A percentile compares a stretch with the other conserved stretches of the same genome.
Evolutionary conservation across 2,888 invertebrate genomes (phyloP).

Genomic region (Caenorhabditis sp.): DNA sequence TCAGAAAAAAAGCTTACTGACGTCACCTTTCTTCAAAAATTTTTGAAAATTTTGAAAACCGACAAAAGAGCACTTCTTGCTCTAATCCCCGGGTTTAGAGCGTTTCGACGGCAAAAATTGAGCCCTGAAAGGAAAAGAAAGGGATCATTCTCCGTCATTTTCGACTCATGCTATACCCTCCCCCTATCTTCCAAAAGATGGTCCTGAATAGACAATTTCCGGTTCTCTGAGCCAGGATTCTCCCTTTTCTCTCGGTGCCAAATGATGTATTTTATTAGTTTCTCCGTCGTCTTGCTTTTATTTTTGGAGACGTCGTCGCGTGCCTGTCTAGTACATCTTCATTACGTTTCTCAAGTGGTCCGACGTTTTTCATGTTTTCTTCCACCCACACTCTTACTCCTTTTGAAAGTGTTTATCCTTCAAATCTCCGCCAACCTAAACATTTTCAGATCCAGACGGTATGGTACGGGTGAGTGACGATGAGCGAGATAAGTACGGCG

Average conservation of each 20-base stretch:
- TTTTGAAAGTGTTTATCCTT: background rate
- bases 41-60: slow-evolving; percentile 4
- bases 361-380: background rate
- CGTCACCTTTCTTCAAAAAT: background rate
- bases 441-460: slow-evolving; percentile 20
- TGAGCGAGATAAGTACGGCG: background rate
- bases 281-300: slow-evolving; percentile 1
- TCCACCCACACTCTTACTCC: slow-evolving; percentile 1
- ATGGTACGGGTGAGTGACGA: slow-evolving; percentile 53
- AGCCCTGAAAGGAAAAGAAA: too few species aligned
- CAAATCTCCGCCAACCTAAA: too few species aligned
- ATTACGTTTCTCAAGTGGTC: slow-evolving; percentile 42
- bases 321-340: slow-evolving; percentile 56
- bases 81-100: slow-evolving; percentile 32
- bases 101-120: background rate
- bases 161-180: background rate
- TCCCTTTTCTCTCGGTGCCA: too few species aligned
- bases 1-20: too few species aligned
- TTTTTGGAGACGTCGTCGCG: slow-evolving; percentile 16
- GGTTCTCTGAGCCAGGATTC: slow-evolving; percentile 27
- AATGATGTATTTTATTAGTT: slow-evolving; percentile 29
- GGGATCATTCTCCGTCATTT: slow-evolving; percentile 43
- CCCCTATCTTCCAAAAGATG: background rate
- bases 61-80: background rate
- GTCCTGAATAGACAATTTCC: slow-evolving; percentile 53